phyloP scores from a whole-genome alignment of 1,140 invertebrate species.

The Polyergus mexicanus region DNA sequence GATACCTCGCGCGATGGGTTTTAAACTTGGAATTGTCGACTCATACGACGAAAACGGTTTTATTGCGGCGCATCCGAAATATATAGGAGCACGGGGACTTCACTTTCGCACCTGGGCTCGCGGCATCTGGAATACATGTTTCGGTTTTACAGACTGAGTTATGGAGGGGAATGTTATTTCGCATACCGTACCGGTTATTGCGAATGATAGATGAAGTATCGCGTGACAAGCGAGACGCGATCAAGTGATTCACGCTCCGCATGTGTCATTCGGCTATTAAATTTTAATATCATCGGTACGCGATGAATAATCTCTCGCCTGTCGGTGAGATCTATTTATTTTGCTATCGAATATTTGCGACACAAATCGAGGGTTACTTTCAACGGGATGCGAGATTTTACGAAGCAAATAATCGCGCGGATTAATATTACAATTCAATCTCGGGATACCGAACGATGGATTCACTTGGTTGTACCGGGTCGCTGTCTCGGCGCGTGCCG shows the following conservation, averaged over 20 bases:
- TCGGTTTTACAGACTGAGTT: constrained; percentile 43
- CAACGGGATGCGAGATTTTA: background rate
- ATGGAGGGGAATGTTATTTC: constrained; percentile 43
- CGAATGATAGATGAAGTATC: background rate
- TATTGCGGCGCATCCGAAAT: constrained; percentile 36
- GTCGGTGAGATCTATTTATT: background rate
- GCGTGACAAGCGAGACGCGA: background rate
- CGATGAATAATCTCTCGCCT: constrained; percentile 47
- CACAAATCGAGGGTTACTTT: background rate
- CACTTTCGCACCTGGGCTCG: constrained; percentile 38
- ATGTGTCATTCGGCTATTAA: constrained; percentile 58
- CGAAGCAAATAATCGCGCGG: background rate
- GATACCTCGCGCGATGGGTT: background rate
- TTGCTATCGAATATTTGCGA: background rate
- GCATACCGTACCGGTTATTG: constrained; percentile 27
- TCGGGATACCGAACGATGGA: background rate
- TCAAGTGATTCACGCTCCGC: constrained; percentile 35
- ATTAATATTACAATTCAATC: too few species aligned
- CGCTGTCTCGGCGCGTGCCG: constrained; percentile 50
- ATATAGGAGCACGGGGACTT: constrained; percentile 11
- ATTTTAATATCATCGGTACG: constrained; percentile 46
- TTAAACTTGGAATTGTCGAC: constrained; percentile 45
- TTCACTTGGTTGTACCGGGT: background rate
- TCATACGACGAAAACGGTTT: constrained; percentile 37
- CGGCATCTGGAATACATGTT: background rate